phyloP scores from a whole-genome alignment of 2,113 vertebrate species.

The Rhinolophus sinicus region DNA sequence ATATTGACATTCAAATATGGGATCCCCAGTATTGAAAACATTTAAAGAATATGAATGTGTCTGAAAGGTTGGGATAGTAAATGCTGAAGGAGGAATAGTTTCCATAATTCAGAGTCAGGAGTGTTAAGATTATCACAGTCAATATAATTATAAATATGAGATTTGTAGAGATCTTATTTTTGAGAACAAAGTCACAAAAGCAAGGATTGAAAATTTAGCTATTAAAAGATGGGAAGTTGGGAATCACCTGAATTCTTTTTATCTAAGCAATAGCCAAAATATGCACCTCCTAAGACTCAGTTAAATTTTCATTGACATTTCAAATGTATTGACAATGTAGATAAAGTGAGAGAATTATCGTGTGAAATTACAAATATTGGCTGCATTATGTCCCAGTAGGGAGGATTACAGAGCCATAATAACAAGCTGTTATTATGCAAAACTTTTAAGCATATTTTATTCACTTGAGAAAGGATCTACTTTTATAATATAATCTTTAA shows the following conservation, averaged over 20 bases:
- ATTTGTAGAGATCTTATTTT: not conserved
- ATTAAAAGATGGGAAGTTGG: not conserved
- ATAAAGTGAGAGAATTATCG: not conserved
- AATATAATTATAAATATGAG: slow-evolving; percentile 3
- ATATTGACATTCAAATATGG: not conserved
- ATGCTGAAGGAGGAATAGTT: not conserved
- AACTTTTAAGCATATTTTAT: not conserved
- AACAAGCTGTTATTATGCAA: not conserved
- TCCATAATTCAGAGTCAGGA: not conserved
- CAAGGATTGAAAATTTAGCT: not conserved
- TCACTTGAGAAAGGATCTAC: not conserved
- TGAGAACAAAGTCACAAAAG: slow-evolving; percentile 9
- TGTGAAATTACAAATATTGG: not conserved
- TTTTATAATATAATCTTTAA: not conserved
- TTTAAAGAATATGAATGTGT: not conserved
- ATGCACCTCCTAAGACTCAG: not conserved
- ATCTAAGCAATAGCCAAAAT: not conserved
- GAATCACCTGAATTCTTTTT: not conserved
- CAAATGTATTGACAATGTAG: not conserved
- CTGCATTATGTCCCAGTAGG: not conserved
- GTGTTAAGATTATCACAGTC: not conserved
- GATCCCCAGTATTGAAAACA: not conserved
- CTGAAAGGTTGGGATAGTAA: not conserved
- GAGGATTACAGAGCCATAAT: not conserved
- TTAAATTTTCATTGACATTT: slow-evolving; percentile 35